These are phyloP conservation scores for Monoplex corrugatus DNA, from an alignment of 2,888 invertebrate genomes.

Conservation along the genomic window DNA sequence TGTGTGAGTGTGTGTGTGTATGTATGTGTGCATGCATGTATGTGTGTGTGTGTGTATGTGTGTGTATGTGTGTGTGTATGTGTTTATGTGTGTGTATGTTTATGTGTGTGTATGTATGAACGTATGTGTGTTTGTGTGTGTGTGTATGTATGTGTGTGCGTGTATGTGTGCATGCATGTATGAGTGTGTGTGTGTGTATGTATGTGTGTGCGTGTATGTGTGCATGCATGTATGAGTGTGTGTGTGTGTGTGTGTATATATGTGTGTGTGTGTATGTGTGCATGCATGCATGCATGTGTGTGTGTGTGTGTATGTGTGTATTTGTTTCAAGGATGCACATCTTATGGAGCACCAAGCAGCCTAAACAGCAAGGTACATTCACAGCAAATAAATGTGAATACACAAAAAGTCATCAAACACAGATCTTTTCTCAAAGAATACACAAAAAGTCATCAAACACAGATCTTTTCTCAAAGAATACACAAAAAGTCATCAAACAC, in stretches of 20 bases:
- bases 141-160: not conserved
- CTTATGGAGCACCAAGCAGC: too few species aligned
- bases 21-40: too few species aligned
- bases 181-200: not conserved
- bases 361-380: too few species aligned
- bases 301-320: too few species aligned
- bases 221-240: not conserved
- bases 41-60: too few species aligned
- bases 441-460: not conserved
- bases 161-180: not conserved
- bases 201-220: constrained; percentile 15
- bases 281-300: not conserved
- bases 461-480: too few species aligned
- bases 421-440: not conserved
- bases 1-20: not conserved
- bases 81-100: not conserved
- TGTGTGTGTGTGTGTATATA: not conserved
- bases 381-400: not conserved
- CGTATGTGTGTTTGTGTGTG: not conserved
- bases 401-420: not conserved
- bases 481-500: too few species aligned
- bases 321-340: too few species aligned
- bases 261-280: not conserved
- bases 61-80: not conserved
- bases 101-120: not conserved